Conservation (phyloP, 1,140 invertebrate genomes). For the Cydia strobilella region DNA sequence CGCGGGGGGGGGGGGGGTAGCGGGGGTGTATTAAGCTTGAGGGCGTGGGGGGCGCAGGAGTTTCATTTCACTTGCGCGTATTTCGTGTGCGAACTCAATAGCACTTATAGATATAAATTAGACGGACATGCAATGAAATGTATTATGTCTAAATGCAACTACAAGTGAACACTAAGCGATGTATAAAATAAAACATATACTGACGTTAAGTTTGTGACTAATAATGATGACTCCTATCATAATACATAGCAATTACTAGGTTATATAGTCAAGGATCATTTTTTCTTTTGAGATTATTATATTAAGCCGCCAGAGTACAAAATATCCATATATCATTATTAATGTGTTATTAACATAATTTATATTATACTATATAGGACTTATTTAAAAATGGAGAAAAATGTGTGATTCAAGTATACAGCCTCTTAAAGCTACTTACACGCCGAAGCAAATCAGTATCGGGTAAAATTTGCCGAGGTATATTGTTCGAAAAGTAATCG, state of each 20-base stretch:
- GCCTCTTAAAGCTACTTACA: constrained; percentile 30
- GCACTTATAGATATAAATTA: background rate
- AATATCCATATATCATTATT: background rate
- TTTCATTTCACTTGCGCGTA: no score
- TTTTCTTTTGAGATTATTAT: background rate
- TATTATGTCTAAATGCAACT: background rate
- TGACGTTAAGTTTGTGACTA: constrained; percentile 14
- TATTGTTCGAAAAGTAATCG: background rate
- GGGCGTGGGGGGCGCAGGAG: no score
- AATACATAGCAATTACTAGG: constrained; percentile 6
- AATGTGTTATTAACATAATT: background rate
- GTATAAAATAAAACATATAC: constrained; percentile 4
- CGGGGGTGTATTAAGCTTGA: no score
- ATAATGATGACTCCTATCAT: background rate
- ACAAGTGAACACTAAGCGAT: background rate
- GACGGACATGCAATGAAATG: background rate
- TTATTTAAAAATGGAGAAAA: constrained; percentile 26
- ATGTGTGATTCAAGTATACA: constrained; percentile 8
- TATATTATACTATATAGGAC: background rate
- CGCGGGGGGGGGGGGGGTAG: no score
- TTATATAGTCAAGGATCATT: constrained; percentile 2
- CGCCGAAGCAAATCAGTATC: background rate
- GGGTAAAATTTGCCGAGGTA: background rate
- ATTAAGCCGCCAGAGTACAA: constrained; percentile 13
- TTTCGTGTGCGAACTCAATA: no score